Percentiles rank a stretch among this genome's conserved stretches.
phyloP scores from a whole-genome alignment of 2,888 invertebrate species.

The Argyra leucocephala region DNA sequence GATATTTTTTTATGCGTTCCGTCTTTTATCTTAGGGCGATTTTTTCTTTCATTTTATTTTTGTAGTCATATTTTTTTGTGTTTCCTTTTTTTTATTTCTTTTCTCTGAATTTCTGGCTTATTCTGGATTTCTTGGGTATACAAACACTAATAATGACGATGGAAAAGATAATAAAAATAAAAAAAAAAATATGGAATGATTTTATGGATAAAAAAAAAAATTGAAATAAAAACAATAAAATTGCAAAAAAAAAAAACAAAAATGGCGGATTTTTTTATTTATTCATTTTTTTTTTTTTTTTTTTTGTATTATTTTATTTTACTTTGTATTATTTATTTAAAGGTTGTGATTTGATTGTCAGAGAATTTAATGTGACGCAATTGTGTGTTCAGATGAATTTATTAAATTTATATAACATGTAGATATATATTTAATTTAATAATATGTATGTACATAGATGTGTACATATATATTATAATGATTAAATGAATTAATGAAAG shows the following conservation, averaged over 20 bases:
- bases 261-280: neutral
- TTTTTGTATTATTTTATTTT: neutral
- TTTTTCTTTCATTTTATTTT: neutral
- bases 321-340: neutral
- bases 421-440: too few relatives aligned
- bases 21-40: neutral
- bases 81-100: neutral
- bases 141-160: too few relatives aligned
- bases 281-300: too few relatives aligned
- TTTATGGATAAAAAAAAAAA: neutral
- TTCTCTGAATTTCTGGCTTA: neutral
- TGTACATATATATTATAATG: too few relatives aligned
- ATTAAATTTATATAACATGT: too few relatives aligned
- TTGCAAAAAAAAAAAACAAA: neutral
- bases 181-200: too few relatives aligned
- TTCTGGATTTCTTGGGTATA: too few relatives aligned
- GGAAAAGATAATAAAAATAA: too few relatives aligned
- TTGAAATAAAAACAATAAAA: neutral
- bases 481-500: too few relatives aligned
- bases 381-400: too few relatives aligned
- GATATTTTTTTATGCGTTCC: neutral
- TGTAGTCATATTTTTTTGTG: neutral
- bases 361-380: too few relatives aligned
- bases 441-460: too few relatives aligned
- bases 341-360: neutral